Evolutionary conservation across 2,797 vertebrate species (phyloP).

Genomic region (Etheostoma nigrum): DNA sequence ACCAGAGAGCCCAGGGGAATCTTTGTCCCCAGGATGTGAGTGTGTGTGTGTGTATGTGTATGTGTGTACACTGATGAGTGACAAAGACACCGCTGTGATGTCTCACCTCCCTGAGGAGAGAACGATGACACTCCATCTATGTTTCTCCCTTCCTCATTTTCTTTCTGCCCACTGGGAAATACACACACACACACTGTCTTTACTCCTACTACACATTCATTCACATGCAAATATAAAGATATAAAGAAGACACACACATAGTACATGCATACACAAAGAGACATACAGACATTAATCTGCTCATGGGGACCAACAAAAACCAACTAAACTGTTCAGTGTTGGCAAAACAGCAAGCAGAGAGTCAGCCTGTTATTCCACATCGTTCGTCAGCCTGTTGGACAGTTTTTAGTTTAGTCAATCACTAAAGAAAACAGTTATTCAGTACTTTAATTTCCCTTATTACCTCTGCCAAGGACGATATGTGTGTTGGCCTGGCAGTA

Average conservation of each 20-base stretch:
- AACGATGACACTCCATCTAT: conserved; percentile 33
- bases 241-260: not conserved
- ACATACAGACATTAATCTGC: conserved; percentile 12
- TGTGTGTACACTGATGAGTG: conserved; percentile 17
- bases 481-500: too few relatives aligned
- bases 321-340: not conserved
- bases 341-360: not conserved
- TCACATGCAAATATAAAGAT: conserved; percentile 5
- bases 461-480: too few relatives aligned
- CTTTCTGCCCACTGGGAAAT: conserved; percentile 30
- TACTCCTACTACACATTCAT: too few relatives aligned
- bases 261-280: not conserved
- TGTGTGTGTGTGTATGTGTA: not conserved
- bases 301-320: not conserved
- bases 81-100: conserved; percentile 17
- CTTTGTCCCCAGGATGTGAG: conserved; percentile 12
- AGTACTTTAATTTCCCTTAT: not conserved
- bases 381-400: not conserved
- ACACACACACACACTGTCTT: conserved; percentile 11
- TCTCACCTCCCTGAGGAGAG: conserved; percentile 35
- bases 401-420: not conserved
- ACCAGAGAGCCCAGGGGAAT: conserved; percentile 40
- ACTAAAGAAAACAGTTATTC: not conserved
- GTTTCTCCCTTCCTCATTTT: conserved; percentile 43
- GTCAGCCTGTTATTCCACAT: not conserved